Base-by-base conservation (phyloP, 2,797 vertebrate species). In the Acropternis orthonyx region DNA sequence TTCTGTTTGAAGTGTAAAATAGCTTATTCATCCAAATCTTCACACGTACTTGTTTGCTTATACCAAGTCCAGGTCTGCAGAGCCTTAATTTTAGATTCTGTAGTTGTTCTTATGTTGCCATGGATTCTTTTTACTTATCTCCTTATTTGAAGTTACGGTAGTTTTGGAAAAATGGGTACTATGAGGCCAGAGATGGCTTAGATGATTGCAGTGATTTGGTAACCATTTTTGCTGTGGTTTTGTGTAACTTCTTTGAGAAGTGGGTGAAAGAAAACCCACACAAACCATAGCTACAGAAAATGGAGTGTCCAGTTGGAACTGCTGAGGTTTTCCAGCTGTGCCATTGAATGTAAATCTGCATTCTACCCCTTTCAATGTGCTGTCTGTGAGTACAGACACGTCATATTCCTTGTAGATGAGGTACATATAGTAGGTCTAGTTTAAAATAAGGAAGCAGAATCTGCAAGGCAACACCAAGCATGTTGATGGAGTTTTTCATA, bases 1-100 rank as follows among this genome's bases (percentile, higher is more conserved):
- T 90, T 91, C 56, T 86, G 37, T 95, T 95, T 95, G 92, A 89
- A 93, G 82, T 89, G 92, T 88, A 86, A 95, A 95, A 77, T 22
- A 86, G 73, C 55, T 78, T 93, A 62, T 84, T 93, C 86, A 75
- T 77, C 54, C 36, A 16, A 46, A 79, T 84, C 28, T n/a, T 96
- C 66, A 27, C 46, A 27, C 24, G 66, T 28, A 26, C 30, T 82
- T 81, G 37, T 88, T 90, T 93, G 58, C 66, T 94, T 71, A 9
- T 46, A 63, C 44, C 23, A 24, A 21, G 28, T 73, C 56, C 39
- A 51, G 30, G 37, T 72, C 39, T 89, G 85, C 2, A 13, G 62
- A 89, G 76, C 54, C 24, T 81, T 89, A 68, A 71, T 80, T 91
- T 85, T 84, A 68, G 18, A 15, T 88, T 67, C 41, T n/a, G 7